Percentiles rank a stretch among this genome's conserved stretches.
Evolutionary conservation across 2,888 invertebrate genomes (phyloP).

Genomic region (Sinodicranocentrus sp.): DNA sequence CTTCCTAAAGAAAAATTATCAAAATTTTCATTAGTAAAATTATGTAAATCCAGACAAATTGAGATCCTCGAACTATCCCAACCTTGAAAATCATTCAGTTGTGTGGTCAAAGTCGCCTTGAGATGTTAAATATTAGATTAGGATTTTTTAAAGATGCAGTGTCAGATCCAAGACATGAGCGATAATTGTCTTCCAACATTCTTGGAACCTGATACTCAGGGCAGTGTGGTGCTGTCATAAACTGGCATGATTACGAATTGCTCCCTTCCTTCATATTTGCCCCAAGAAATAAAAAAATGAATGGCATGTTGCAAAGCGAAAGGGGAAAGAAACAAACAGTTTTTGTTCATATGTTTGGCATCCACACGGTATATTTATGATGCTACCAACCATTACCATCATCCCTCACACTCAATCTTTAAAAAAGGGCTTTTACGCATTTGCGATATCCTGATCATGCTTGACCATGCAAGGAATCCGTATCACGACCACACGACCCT

Average conservation of each 20-base stretch:
- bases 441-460: constrained; percentile 11
- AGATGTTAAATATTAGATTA: not conserved
- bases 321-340: not conserved
- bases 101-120: too few relatives aligned
- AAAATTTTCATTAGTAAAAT: too few relatives aligned
- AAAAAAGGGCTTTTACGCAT: not conserved
- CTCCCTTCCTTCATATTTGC: not conserved
- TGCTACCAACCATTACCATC: not conserved
- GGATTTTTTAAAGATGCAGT: not conserved
- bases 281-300: not conserved
- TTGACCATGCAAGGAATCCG: constrained; percentile 20
- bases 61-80: too few relatives aligned
- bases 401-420: not conserved
- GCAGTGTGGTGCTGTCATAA: constrained; percentile 22
- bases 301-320: constrained; percentile 6
- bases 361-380: too few relatives aligned
- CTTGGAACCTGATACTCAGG: constrained; percentile 4
- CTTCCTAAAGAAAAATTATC: too few relatives aligned
- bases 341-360: not conserved
- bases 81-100: too few relatives aligned
- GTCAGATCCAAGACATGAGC: not conserved
- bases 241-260: constrained; percentile 21
- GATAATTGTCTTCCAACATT: not conserved
- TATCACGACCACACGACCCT: not conserved
- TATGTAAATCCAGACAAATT: too few relatives aligned